These are phyloP conservation scores for Grantiella picta DNA, from an alignment of 2,113 vertebrate species.

Conservation along the genomic window DNA sequence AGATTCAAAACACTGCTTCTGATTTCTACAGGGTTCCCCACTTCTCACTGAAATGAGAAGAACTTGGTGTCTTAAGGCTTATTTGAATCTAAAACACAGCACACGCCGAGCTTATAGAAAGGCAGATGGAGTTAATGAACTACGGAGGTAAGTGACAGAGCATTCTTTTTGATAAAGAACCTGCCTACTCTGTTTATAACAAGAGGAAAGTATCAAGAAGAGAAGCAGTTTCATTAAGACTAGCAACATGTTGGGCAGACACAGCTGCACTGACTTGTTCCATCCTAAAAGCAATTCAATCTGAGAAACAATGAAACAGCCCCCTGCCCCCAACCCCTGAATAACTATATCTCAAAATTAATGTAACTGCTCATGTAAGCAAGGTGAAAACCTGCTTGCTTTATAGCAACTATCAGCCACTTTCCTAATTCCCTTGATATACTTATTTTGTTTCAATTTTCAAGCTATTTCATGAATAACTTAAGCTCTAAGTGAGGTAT, in stretches of 20 bases:
- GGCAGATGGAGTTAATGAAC: background rate
- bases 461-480: background rate
- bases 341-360: background rate
- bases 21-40: background rate
- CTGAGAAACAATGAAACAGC: background rate
- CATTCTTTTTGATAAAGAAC: background rate
- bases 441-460: background rate
- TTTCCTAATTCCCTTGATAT: background rate
- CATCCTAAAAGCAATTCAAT: background rate
- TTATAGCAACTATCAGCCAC: background rate
- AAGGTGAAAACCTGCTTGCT: background rate
- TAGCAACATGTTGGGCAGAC: background rate
- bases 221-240: background rate
- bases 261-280: background rate
- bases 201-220: background rate
- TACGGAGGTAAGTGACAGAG: background rate
- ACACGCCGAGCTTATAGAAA: background rate
- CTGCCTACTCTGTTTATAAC: background rate
- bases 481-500: background rate
- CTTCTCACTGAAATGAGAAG: background rate
- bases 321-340: rapidly evolving
- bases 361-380: background rate
- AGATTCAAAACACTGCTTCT: background rate
- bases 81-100: background rate
- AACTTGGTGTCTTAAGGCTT: background rate